A percentile compares a stretch with the other conserved stretches of the same genome.
Conservation (phyloP, 2,113 vertebrate species). For the Mirza zaza region DNA sequence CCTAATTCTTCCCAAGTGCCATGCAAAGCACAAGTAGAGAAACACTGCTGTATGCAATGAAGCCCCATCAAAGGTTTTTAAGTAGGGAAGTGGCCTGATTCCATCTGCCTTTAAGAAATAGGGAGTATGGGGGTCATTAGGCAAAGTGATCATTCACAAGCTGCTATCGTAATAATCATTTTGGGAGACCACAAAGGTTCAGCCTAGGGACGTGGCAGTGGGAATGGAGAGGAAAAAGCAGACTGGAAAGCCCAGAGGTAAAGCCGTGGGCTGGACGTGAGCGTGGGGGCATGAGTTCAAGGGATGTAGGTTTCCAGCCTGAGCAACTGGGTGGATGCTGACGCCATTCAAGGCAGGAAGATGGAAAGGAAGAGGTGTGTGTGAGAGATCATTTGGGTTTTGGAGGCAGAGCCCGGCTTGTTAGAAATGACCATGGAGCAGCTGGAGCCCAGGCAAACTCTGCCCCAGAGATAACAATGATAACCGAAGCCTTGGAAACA, state of each 20-base stretch:
- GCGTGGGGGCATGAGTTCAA: not conserved
- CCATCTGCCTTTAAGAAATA: not conserved
- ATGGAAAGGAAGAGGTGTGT: not conserved
- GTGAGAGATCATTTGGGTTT: not conserved
- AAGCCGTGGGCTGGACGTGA: not conserved
- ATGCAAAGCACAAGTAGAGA: not conserved
- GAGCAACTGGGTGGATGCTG: not conserved
- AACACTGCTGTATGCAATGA: not conserved
- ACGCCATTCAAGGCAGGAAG: not conserved
- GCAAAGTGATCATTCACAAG: not conserved
- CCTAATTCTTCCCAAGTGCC: not conserved
- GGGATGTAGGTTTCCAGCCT: not conserved
- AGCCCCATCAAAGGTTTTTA: not conserved
- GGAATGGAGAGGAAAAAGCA: not conserved
- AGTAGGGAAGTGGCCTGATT: not conserved
- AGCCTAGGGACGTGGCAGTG: not conserved
- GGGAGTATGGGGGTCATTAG: not conserved
- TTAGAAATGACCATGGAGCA: not conserved
- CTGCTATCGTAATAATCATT: not conserved
- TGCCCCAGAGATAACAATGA: not conserved
- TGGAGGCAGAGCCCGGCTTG: not conserved
- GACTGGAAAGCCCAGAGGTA: not conserved
- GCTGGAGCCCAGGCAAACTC: not conserved
- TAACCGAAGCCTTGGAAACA: not conserved
- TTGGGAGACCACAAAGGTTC: not conserved